Evolutionary conservation across 2,113 vertebrate genomes (phyloP).

Genomic region (Crotalus viridis): DNA sequence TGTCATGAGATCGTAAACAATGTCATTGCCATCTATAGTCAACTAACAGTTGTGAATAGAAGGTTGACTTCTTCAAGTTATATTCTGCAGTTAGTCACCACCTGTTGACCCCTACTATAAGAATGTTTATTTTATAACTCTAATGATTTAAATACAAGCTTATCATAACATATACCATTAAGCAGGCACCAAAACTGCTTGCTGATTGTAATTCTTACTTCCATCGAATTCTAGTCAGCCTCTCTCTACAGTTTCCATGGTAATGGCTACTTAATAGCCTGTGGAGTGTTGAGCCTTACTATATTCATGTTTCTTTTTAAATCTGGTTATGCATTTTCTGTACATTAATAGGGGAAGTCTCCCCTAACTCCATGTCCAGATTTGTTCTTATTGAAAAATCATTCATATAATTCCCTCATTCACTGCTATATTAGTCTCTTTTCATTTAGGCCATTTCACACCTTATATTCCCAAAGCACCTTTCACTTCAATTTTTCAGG

Average conservation of each 20-base stretch:
- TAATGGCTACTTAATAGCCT: constrained; percentile 14
- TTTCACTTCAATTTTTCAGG: neutral
- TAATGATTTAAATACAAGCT: constrained; percentile 3
- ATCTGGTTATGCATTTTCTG: constrained; percentile 11
- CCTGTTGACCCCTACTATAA: neutral
- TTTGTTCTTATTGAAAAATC: neutral
- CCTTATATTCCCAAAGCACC: neutral
- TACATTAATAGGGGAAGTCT: neutral
- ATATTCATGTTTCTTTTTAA: neutral
- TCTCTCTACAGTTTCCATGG: constrained; percentile 16
- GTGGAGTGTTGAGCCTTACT: neutral
- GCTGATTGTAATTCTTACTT: constrained; percentile 4
- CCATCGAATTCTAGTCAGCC: constrained; percentile 1
- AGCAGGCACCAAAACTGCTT: neutral
- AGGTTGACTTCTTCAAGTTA: neutral
- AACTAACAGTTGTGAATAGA: neutral
- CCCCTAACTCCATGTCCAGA: neutral
- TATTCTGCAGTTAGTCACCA: neutral
- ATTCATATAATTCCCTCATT: neutral
- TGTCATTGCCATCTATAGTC: neutral
- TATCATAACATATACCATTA: neutral
- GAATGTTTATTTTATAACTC: neutral
- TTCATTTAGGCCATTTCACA: neutral
- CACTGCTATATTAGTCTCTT: neutral
- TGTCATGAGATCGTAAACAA: neutral